phyloP scores from a whole-genome alignment of 2,797 vertebrate genomes.

The Chromobotia macracanthus region DNA sequence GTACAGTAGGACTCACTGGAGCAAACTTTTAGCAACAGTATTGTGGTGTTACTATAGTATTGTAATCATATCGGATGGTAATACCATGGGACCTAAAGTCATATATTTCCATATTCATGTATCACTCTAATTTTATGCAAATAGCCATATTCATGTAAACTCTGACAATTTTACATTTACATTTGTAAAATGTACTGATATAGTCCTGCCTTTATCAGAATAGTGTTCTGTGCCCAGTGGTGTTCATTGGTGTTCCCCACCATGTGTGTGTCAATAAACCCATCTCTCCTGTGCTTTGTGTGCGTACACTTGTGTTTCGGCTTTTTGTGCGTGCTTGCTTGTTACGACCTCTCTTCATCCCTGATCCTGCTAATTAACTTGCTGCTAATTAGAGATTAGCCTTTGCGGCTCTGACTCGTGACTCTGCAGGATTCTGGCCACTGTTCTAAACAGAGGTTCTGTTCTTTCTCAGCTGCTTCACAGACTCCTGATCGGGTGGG shows the following conservation, averaged over 20 bases:
- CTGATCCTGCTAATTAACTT: constrained; percentile 7
- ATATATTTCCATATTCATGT: too few relatives aligned
- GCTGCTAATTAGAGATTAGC: constrained; percentile 42
- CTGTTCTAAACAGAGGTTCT: neutral
- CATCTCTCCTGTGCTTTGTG: neutral
- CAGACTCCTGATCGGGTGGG: neutral
- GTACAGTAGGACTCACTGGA: too few relatives aligned
- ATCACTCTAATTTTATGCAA: too few relatives aligned
- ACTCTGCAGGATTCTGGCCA: constrained; percentile 11
- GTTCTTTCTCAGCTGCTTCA: constrained; percentile 3
- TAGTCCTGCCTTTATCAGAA: too few relatives aligned
- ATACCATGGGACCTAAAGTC: too few relatives aligned
- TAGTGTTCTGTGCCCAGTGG: too few relatives aligned
- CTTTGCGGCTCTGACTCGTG: constrained; percentile 18
- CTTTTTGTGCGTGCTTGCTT: neutral
- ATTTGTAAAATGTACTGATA: neutral
- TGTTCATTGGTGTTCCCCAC: neutral
- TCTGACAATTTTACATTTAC: too few relatives aligned
- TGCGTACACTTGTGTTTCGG: neutral
- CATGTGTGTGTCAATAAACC: neutral
- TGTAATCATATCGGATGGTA: too few relatives aligned
- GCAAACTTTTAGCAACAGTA: too few relatives aligned
- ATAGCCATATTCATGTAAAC: too few relatives aligned
- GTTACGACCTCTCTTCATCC: neutral
- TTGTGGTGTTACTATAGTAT: too few relatives aligned